phyloP scores from a whole-genome alignment of 2,113 vertebrate genomes.

The Pomatorhinus ruficollis region DNA sequence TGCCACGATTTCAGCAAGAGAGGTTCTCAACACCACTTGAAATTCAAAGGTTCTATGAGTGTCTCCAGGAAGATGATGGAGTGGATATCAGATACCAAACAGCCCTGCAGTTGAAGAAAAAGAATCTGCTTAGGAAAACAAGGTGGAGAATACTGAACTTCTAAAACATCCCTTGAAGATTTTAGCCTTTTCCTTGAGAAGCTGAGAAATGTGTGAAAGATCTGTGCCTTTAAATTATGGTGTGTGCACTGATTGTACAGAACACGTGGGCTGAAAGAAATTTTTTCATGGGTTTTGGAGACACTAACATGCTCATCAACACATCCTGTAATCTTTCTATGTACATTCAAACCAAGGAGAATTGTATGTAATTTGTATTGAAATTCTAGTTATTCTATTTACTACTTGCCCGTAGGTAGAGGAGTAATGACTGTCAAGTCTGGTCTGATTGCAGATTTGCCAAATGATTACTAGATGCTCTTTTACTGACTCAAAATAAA shows the following conservation, averaged over 20 bases:
- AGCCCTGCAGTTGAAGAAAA: not conserved
- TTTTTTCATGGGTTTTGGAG: not conserved
- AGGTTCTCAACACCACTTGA: not conserved
- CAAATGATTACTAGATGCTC: not conserved
- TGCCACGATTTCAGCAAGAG: not conserved
- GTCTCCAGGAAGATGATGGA: not conserved
- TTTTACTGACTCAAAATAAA: not conserved
- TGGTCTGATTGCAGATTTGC: not conserved
- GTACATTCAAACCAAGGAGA: not conserved
- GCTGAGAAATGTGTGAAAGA: not conserved
- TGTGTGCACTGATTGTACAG: not conserved
- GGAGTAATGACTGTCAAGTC: not conserved
- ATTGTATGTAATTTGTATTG: not conserved
- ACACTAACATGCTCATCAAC: not conserved
- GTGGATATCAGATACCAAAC: not conserved
- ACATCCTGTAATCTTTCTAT: not conserved
- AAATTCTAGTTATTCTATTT: not conserved
- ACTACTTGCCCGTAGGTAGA: not conserved
- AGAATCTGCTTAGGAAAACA: not conserved
- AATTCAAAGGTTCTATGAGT: not conserved
- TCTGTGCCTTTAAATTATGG: accelerated
- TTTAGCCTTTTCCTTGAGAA: not conserved
- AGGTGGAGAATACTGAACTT: not conserved
- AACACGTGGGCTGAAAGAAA: not conserved
- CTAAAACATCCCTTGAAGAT: not conserved